Conservation (phyloP, 35 echinoderm and acorn worm species). For the Apostichopus parvimensis region DNA sequence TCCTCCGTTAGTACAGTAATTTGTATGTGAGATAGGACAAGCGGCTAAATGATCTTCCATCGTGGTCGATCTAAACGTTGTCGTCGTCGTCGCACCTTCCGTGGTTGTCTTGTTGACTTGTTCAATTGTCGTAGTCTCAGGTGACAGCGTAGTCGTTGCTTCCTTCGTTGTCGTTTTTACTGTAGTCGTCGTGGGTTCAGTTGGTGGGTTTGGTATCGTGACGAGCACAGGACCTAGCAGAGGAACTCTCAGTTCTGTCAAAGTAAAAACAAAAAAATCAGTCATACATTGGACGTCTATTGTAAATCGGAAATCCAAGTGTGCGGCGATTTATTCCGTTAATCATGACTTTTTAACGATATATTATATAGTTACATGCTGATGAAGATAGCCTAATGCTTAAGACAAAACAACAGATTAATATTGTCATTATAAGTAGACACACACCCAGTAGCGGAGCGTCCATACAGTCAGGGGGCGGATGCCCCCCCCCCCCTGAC, state of each 20-base stretch:
- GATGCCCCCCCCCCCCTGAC: too few species aligned
- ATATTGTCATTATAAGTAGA: too few species aligned
- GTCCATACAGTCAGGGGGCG: too few species aligned
- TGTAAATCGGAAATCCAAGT: not conserved
- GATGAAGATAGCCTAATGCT: too few species aligned
- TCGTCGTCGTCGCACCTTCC: not conserved
- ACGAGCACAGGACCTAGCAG: not conserved
- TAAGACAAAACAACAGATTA: too few species aligned
- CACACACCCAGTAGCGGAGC: too few species aligned
- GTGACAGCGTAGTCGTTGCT: not conserved
- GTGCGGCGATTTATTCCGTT: too few species aligned
- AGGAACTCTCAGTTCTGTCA: not conserved
- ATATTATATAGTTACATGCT: too few species aligned
- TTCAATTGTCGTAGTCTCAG: not conserved
- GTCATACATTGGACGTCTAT: not conserved
- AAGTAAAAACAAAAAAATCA: not conserved
- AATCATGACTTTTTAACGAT: too few species aligned
- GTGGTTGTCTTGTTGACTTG: not conserved
- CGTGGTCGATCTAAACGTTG: not conserved
- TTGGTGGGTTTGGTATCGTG: too few species aligned
- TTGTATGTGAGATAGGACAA: slow-evolving; percentile 28
- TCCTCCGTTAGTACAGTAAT: slow-evolving; percentile 77
- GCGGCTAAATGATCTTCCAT: not conserved
- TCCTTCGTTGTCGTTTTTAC: not conserved
- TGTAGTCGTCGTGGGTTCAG: not conserved